Evolutionary conservation across 2,888 invertebrate species (phyloP), one percentile per base, ranked within the genome.

Genomic region (Clistopyga incitator): DNA sequence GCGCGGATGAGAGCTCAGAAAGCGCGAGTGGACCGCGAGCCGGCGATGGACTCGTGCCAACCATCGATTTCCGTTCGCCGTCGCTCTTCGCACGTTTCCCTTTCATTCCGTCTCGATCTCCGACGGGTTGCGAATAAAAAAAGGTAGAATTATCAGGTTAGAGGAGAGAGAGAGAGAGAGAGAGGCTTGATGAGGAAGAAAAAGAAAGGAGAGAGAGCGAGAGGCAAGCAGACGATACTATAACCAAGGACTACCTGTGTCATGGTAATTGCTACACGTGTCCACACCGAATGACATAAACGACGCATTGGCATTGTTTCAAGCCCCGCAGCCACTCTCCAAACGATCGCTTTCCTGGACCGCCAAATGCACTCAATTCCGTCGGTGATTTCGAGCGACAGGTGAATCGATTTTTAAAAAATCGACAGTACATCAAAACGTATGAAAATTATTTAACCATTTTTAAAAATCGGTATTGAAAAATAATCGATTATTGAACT

Each of bases 241-340:
- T 81, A 78, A 84, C 67, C 81, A 56, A 78, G 84, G 38, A 81
- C 84, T 87, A 86, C 85, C 83, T 86, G 86, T 91, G 89, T 90
- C 88, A 88, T 86, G 88, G 87, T 91, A 91, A 91, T 91, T 90
- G 86, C 86, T 89, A 91, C 90, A 91, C 88, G 88, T 90, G 90
- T 90, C 84, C 84, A 47, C 59, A 59, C 75, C 56, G 84, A 75
- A 70, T 81, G 79, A 85, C 85, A 86, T 83, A 78, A 87, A 84
- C 84, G 84, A 83, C 76, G 70, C 75, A 88, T 89, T 88, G 89
- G 90, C 90, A 91, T 91, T 91, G 90, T 91, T 90, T 89, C 90
- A 89, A 86, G 64, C 77, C 29, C 59, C 50, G 20, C 47, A 52
- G 13, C 50, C 59, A 34, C 64, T 50, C 64, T 56, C 50, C 64